Evolutionary conservation across 2,888 invertebrate species (phyloP).

Genomic region (Amaurobius ferox): DNA sequence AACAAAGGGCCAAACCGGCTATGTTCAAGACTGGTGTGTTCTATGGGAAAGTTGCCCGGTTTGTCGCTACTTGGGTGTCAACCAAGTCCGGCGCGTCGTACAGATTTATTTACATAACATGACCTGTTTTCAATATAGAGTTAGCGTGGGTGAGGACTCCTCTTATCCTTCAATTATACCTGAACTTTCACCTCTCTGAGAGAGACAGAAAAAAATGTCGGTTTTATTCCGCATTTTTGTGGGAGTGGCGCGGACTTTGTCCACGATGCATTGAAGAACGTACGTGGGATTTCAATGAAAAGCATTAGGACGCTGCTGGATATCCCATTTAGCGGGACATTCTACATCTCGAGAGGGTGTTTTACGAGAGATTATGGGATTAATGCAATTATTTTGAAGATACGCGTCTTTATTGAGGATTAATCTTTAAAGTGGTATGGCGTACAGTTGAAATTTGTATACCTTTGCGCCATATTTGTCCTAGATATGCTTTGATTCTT

Average conservation of each 20-base stretch:
- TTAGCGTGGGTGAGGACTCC: constrained; percentile 24
- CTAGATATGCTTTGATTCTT: too few species aligned
- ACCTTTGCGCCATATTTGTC: too few species aligned
- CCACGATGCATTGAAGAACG: background rate
- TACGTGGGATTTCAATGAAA: background rate
- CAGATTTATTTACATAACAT: constrained; percentile 63
- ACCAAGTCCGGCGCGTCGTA: constrained; percentile 61
- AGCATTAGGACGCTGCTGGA: background rate
- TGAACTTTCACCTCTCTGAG: constrained; percentile 44
- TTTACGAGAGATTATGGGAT: background rate
- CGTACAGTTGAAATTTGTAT: background rate
- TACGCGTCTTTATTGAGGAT: background rate
- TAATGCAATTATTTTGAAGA: background rate
- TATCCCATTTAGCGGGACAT: background rate
- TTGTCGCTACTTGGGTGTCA: constrained; percentile 64
- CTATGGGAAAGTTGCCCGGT: constrained; percentile 63
- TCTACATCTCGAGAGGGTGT: background rate
- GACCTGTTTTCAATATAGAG: constrained; percentile 45
- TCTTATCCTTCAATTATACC: constrained; percentile 45
- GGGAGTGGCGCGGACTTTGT: background rate
- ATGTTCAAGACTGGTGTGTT: constrained; percentile 40
- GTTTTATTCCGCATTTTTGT: constrained; percentile 6
- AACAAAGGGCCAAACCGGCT: constrained; percentile 45
- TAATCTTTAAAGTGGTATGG: background rate
- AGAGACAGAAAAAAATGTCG: background rate